A percentile compares a stretch with the other conserved stretches of the same genome.
These are phyloP conservation scores for Microctenopoma stevenorrisi DNA, from an alignment of 2,797 vertebrate species.

Conservation along the genomic window DNA sequence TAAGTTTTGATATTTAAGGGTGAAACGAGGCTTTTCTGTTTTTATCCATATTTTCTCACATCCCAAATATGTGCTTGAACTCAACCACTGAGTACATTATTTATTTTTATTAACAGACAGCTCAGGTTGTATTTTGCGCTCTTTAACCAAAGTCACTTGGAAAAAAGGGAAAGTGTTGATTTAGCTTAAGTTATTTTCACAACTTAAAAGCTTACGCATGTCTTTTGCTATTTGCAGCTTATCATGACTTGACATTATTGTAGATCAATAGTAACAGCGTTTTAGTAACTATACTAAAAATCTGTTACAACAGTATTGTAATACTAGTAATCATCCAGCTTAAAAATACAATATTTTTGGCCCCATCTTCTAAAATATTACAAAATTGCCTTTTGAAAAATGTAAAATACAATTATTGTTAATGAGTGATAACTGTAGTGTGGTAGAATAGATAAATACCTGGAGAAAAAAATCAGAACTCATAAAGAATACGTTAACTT, in stretches of 20 bases:
- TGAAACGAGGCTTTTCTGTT: slow-evolving; percentile 1
- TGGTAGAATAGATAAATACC: not conserved
- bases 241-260: not conserved
- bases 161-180: slow-evolving; percentile 15
- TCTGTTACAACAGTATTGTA: not conserved
- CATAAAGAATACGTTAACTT: not conserved
- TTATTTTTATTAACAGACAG: not conserved
- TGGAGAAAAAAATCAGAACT: slow-evolving; percentile 9
- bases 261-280: not conserved
- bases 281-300: not conserved
- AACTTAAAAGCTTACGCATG: not conserved
- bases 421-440: not conserved
- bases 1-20: not conserved
- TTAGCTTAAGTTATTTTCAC: not conserved
- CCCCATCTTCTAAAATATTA: not conserved
- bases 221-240: slow-evolving; percentile 1
- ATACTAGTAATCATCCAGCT: not conserved
- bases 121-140: slow-evolving; percentile 1
- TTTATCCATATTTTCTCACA: slow-evolving; percentile 1
- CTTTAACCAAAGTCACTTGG: slow-evolving; percentile 2
- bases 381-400: not conserved
- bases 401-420: not conserved
- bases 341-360: not conserved
- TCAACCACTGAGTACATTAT: slow-evolving; percentile 7
- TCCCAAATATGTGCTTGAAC: slow-evolving; percentile 1